Evolutionary conservation across 2,888 invertebrate species (phyloP), one percentile per base, ranked within the genome.

Genomic region (Netelia virgata): DNA sequence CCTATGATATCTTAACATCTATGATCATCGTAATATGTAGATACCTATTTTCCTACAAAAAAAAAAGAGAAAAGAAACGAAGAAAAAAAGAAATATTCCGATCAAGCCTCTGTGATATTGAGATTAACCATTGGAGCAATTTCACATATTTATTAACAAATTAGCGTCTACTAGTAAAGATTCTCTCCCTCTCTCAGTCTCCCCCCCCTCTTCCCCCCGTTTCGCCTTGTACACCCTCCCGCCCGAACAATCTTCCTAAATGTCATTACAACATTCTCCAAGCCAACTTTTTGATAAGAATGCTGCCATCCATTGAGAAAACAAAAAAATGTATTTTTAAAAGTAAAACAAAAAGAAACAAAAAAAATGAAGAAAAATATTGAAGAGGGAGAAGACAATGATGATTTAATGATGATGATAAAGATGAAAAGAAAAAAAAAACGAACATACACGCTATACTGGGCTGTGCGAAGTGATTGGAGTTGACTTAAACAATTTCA

Each of bases 381-480:
- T 68, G 74, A 81, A 80, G 75, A 68, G 61, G 70, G 80, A 84
- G 63, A 78, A 82, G 77, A 83, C 82, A 70, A 36, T 36, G 36
- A 36, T 36, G 36, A 36, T 36, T 36, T 64, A 77, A 75, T 50
- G 36, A 36, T 8, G 36, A 82, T 73, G 75, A 68, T 28, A 28
- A 28, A 3, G 28, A 78, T 76, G 80, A 77, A 79, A 68, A 87
- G 80, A 77, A 79, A 68, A 87, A 86, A 88, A 68, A 90, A 90
- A 89, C 90, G 89, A 92, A 91, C 91, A 92, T 91, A 93, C 92
- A 92, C 91, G 92, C 92, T 93, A 92, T 93, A 92, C 93, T 92
- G 92, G 93, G 93, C 93, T 93, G 93, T 93, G 93, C 92, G 92
- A 93, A 92, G 92, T 93, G 92, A 93, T 93, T 93, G 92, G 92